Percentiles rank a stretch among this genome's conserved stretches.
phyloP scores from a whole-genome alignment of 2,797 vertebrate genomes.

The Peromyscus nudipes region DNA sequence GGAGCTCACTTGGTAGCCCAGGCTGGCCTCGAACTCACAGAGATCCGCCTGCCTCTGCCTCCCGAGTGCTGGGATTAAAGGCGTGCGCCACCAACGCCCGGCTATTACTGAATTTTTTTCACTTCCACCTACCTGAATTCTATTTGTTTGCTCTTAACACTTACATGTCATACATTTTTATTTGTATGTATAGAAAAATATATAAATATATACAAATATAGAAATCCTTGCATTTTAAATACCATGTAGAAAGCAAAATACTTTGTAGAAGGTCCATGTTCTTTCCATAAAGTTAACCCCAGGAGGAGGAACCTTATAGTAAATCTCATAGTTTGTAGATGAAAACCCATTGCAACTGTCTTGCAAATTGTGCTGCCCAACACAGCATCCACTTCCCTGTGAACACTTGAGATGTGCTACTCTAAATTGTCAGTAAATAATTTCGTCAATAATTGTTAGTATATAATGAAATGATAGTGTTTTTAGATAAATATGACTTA shows the following conservation, averaged over 20 bases:
- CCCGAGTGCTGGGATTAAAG: too few species aligned
- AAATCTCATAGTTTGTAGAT: neutral
- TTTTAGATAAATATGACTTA: neutral
- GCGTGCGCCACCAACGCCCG: too few species aligned
- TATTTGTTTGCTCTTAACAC: neutral
- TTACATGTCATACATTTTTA: neutral
- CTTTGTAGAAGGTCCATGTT: neutral
- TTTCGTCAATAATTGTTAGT: neutral
- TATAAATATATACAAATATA: neutral
- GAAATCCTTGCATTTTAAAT: slow-evolving; percentile 45
- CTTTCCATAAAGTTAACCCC: neutral
- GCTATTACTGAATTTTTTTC: slow-evolving; percentile 44
- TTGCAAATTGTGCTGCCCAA: neutral
- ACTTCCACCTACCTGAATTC: neutral
- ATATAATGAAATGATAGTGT: neutral
- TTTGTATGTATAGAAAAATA: neutral
- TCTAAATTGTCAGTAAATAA: neutral
- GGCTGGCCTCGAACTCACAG: too few species aligned
- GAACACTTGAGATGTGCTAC: neutral
- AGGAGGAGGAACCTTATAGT: neutral
- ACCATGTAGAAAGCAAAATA: neutral
- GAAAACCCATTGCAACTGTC: neutral
- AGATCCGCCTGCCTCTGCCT: too few species aligned
- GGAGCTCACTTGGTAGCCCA: too few species aligned
- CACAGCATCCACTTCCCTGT: neutral